Evolutionary conservation across 2,113 vertebrate species (phyloP), one percentile per base, ranked within the genome.

Genomic region (Syngnathus floridae): DNA sequence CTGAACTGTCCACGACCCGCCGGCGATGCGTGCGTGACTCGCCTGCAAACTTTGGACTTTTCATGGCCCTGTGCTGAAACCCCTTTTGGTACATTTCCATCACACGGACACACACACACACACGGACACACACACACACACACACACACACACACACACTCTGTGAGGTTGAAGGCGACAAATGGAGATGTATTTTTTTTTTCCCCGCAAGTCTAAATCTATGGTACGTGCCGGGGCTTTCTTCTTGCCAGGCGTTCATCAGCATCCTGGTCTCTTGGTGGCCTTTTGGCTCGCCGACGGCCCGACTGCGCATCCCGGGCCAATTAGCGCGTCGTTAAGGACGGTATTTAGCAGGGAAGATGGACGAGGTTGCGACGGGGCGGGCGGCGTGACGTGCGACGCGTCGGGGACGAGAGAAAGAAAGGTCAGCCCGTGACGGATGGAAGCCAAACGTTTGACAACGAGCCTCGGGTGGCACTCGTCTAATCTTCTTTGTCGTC

Each of bases 381-480:
- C 13, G 26, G 26, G 54, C 10, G 54, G 26, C 54, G 17, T 21
- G 26, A 17, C 54, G 22, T 13, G 10, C 13, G 54, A 56, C 35
- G 54, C 35, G 54, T 56, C 54, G 17, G 54, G 12, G 7, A 7
- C 54, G 1, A 8, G 54, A 36, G 26, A 56, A 35, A 8, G 54
- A 56, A 56, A 56, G 54, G 54, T 56, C 26, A 35, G 26, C 26
- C 26, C 21, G 26, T 56, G 54, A 56, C 35, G 54, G 54, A 56
- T 56, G 35, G 54, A 56, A 56, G 54, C 21, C 26, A 31, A 31
- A 31, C 4, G 26, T 35, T 56, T 56, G 10, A 12, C 51, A 54
- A 54, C 21, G 51, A 52, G 19, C 51, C 51, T 52, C 19, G 9
- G 22, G 51, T 26, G 51, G 8, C 51, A 54, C 51, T 54, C 51